Evolutionary conservation across 2,797 vertebrate species (phyloP).

Genomic region (Valencia hispanica): DNA sequence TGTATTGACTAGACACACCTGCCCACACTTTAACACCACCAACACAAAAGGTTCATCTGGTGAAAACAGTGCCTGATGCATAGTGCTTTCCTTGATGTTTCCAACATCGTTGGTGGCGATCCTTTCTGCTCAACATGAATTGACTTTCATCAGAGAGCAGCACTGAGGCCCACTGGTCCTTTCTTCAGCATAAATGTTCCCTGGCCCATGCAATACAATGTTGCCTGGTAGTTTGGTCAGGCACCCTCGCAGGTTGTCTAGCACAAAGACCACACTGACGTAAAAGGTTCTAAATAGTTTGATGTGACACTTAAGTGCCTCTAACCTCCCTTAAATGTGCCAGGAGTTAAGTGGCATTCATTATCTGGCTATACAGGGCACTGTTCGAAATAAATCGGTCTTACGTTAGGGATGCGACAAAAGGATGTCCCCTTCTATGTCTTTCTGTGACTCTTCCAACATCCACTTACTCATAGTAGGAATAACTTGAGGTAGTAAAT

Average conservation of each 20-base stretch:
- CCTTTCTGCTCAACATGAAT: background rate
- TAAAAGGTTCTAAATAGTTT: too few species aligned
- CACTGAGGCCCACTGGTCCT: background rate
- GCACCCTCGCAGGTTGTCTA: background rate
- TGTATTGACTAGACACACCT: background rate
- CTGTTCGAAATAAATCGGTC: too few species aligned
- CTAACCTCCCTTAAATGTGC: too few species aligned
- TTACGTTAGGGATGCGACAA: too few species aligned
- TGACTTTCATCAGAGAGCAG: background rate
- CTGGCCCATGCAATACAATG: background rate
- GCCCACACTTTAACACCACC: background rate
- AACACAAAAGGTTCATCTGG: background rate
- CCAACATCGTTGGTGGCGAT: background rate
- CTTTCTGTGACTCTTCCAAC: too few species aligned
- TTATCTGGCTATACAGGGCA: too few species aligned
- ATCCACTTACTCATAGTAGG: too few species aligned
- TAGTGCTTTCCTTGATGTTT: background rate
- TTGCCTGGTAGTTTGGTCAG: background rate
- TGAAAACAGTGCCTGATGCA: background rate
- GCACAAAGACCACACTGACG: background rate
- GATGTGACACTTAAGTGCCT: too few species aligned
- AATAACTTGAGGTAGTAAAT: too few species aligned
- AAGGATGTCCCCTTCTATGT: too few species aligned
- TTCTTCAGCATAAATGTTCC: background rate
- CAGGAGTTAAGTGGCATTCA: too few species aligned